Evolutionary conservation across 2,113 vertebrate genomes (phyloP), one percentile per base, ranked within the genome.

Genomic region (Pachyramphus minor): DNA sequence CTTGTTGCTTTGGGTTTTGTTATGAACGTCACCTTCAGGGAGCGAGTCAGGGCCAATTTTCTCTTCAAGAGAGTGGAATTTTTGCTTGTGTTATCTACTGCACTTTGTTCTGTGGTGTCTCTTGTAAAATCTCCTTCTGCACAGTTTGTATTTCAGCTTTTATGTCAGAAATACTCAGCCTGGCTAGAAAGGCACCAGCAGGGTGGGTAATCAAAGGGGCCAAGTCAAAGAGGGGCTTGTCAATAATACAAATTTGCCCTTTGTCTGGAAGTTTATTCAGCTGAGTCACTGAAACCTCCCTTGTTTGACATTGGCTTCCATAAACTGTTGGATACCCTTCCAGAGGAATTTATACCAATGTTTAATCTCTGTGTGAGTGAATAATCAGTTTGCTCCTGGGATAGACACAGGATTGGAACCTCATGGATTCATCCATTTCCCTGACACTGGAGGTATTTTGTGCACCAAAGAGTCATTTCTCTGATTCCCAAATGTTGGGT

Each of bases 21-120:
- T 93, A 14, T 41, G 56, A 78, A 37, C 53, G 90, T 96, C 95
- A 95, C 90, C 93, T 95, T 72, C 84, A 63, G 82, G 95, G 90
- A 84, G 41, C 24, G 95, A 86, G 55, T 67, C 52, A 1, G 81
- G 93, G 74, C 89, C 93, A 94, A 66, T 82, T 87, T 90, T 72
- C 49, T 91, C 81, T 95, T 87, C 58, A 66, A 82, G 58, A 62
- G 89, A 58, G 59, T 52, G 78, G 39, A 50, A 18, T 69, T 80
- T 79, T 95, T 79, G 55, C 78, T 74, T 12, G 41, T 33, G 41
- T 79, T 94, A 85, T 90, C 94, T 87, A 2, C 37, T 7, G 11
- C 72, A 6, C 90, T 91, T 76, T 47, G 74, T 73, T 60, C 21
- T 2, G 8, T 64, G 55, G 27, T 66, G 47, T 78, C 52, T 84